Conservation (phyloP, 2,113 vertebrate genomes). For the Donacobius atricapilla region DNA sequence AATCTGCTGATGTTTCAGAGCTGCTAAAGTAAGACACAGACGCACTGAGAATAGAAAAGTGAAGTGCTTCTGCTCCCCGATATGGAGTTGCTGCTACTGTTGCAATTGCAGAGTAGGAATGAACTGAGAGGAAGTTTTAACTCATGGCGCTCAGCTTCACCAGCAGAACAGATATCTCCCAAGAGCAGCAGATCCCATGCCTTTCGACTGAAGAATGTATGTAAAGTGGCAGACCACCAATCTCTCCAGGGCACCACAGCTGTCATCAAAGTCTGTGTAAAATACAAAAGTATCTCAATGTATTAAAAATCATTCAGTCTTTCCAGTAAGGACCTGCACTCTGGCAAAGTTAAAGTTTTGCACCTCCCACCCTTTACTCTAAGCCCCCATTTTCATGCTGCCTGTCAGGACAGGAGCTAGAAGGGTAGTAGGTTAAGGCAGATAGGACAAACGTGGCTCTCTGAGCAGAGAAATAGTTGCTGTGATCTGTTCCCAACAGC, state of each 20-base stretch:
- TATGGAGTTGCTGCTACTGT: background rate
- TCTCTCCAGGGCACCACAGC: background rate
- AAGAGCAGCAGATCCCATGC: background rate
- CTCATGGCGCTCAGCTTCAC: background rate
- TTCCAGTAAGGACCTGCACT: background rate
- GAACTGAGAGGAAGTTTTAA: background rate
- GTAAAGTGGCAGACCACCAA: background rate
- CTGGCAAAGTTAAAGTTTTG: background rate
- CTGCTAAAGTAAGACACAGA: background rate
- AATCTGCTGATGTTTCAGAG: background rate
- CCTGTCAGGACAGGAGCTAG: background rate
- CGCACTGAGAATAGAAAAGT: background rate
- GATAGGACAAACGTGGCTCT: background rate
- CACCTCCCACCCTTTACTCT: background rate
- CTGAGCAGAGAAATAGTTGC: conserved; percentile 11
- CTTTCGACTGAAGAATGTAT: background rate
- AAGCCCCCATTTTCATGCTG: background rate
- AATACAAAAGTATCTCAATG: accelerated
- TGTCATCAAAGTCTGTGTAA: background rate
- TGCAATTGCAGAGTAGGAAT: accelerated
- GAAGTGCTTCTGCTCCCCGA: background rate
- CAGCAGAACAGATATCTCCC: background rate
- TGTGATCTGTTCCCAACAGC: conserved; percentile 66
- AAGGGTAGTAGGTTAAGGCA: background rate
- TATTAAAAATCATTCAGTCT: background rate